These are phyloP conservation scores for Colostygia pectinataria DNA, from an alignment of 2,888 invertebrate species.

Conservation along the genomic window DNA sequence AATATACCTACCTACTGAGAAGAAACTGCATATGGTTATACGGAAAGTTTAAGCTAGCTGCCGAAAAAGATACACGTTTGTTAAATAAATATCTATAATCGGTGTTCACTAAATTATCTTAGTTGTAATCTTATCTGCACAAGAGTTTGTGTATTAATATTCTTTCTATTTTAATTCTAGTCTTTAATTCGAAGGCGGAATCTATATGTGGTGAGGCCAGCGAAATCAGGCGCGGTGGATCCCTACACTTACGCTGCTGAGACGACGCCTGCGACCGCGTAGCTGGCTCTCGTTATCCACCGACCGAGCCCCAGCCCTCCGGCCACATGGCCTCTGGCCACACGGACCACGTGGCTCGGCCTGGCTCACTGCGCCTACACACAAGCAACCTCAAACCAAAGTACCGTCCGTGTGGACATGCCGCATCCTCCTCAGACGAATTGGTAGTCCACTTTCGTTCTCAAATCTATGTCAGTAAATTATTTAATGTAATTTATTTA, in stretches of 20 bases:
- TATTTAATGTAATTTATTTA: slow-evolving; percentile 81
- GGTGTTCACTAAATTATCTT: no score
- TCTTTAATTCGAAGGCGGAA: slow-evolving; percentile 84
- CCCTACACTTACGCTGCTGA: slow-evolving; percentile 83
- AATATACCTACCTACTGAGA: no score
- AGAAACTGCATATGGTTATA: no score
- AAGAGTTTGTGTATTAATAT: slow-evolving; percentile 24
- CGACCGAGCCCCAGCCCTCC: slow-evolving; percentile 1
- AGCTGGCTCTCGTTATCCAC: slow-evolving; percentile 37
- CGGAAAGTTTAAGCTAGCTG: no score
- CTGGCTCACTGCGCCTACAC: slow-evolving; percentile 49
- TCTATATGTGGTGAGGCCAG: slow-evolving; percentile 84
- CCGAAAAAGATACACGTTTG: no score
- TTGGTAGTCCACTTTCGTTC: slow-evolving; percentile 63
- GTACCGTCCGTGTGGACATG: slow-evolving; percentile 55
- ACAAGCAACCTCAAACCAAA: slow-evolving; percentile 78
- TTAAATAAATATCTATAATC: no score
- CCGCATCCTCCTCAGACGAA: slow-evolving; percentile 54
- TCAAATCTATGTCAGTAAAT: slow-evolving; percentile 79
- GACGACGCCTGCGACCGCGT: slow-evolving; percentile 61
- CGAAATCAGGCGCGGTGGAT: slow-evolving; percentile 79
- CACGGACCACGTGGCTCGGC: slow-evolving; percentile 13
- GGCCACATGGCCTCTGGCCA: slow-evolving; percentile 19
- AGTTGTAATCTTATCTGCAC: background rate
- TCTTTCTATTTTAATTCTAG: slow-evolving; percentile 76